Base-by-base conservation (phyloP, 2,797 vertebrate genomes). In the Tangara arthus region DNA sequence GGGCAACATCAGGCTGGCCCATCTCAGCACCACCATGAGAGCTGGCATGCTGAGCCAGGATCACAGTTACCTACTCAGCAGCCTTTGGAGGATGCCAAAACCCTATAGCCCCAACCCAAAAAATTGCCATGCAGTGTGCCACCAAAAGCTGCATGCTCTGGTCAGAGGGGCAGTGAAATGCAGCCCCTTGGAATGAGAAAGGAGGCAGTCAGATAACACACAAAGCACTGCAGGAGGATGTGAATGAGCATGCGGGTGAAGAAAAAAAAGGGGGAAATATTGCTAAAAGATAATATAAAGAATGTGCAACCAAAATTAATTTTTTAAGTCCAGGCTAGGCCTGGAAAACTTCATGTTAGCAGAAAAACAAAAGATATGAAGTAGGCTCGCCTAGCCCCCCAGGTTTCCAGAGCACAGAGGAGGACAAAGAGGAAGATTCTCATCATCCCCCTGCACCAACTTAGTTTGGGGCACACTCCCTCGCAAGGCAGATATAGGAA, bases 401-500 rank as follows among this genome's bases (percentile, higher is more conserved):
- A 15, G 11, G 26, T 46, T 65, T 46, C 55, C 59, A 91, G 55
- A 75, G 28, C 64, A 75, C 11, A 65, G 64, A 75, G 87, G 52
- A 68, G 8, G 10, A 42, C 41, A n/a, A 49, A 49, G 49, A 57
- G 64, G 52, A 90, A 32, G 42, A 61, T 28, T 63, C 4, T 68
- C 2, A 2, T 22, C 0, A 0, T 37, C 37, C 9, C 28, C 15
- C 41, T 72, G 27, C 0, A 6, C 28, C 5, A 1, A 15, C 1
- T 2, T 7, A 34, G 32, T n/a, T 41, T 68, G 44, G 13, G 12
- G 27, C 0, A 0, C 55, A 0, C 55, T 65, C 78, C 37, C 17
- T 68, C 2, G 0, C 27, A 47, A 27, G 19, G 19, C 8, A 9
- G 11, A 42, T 30, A 35, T 2, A 56, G 57, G 53, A 91, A 91